phyloP scores from a whole-genome alignment of 2,797 vertebrate genomes.

The Squalus acanthias region DNA sequence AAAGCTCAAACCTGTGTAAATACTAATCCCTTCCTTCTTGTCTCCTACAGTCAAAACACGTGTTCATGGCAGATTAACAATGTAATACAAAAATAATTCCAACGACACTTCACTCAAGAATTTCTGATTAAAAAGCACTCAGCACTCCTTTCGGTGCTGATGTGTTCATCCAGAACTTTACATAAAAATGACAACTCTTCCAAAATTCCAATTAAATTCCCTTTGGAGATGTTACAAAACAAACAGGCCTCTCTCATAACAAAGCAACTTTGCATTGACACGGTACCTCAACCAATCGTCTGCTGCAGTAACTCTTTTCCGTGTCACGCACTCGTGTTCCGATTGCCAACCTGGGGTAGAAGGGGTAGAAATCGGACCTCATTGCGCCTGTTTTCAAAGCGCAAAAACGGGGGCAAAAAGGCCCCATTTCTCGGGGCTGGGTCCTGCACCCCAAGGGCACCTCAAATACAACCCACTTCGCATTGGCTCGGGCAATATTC shows the following conservation, averaged over 20 bases:
- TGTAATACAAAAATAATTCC: background rate
- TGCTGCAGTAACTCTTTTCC: background rate
- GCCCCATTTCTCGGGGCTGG: background rate
- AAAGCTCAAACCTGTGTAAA: background rate
- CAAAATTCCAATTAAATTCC: background rate
- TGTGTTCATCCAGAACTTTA: background rate
- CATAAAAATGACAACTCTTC: background rate
- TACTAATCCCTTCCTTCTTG: constrained; percentile 34
- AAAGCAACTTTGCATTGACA: background rate
- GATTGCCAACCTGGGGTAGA: background rate
- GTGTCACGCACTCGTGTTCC: background rate
- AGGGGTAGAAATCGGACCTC: background rate
- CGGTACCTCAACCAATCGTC: background rate
- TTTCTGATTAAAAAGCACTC: background rate
- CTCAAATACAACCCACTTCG: background rate
- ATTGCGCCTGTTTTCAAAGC: background rate
- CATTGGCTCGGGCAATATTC: background rate
- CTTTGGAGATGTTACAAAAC: background rate
- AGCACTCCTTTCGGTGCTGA: background rate
- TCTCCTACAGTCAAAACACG: constrained; percentile 9
- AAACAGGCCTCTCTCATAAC: background rate
- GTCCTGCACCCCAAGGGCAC: background rate
- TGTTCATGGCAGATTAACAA: constrained; percentile 26
- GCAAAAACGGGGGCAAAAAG: background rate
- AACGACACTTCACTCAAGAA: background rate